Evolutionary conservation across 2,113 vertebrate genomes (phyloP).

Genomic region (Leucopsar rothschildi): DNA sequence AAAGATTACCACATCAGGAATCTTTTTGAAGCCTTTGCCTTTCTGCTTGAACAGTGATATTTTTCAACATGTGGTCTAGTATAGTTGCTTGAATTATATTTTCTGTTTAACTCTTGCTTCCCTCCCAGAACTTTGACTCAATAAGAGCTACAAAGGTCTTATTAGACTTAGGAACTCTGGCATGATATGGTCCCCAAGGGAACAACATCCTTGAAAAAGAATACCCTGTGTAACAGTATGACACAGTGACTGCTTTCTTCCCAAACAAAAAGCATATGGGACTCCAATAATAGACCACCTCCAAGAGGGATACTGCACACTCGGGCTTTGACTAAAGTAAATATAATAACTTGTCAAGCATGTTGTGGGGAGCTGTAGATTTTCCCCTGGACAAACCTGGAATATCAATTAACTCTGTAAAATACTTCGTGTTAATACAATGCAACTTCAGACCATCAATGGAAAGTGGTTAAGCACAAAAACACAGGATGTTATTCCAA

Average conservation of each 20-base stretch:
- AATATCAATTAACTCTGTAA: slow-evolving; percentile 94
- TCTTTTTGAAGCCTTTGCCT: slow-evolving; percentile 76
- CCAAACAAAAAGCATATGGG: slow-evolving; percentile 92
- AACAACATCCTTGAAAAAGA: slow-evolving; percentile 98
- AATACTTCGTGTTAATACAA: slow-evolving; percentile 77
- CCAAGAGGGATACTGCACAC: slow-evolving; percentile 84
- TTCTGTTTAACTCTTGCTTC: slow-evolving; percentile 81
- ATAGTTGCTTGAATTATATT: slow-evolving; percentile 82
- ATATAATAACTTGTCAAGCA: slow-evolving; percentile 92
- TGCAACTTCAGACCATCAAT: slow-evolving; percentile 81
- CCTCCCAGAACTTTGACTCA: slow-evolving; percentile 82
- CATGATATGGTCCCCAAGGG: slow-evolving; percentile 94
- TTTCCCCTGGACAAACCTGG: slow-evolving; percentile 91
- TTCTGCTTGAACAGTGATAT: slow-evolving; percentile 76
- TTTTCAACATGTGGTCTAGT: slow-evolving; percentile 89
- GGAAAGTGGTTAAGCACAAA: slow-evolving; percentile 82
- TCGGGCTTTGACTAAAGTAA: slow-evolving; percentile 84
- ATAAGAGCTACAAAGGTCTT: slow-evolving; percentile 87
- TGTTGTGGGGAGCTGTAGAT: slow-evolving; percentile 89
- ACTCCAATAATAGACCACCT: slow-evolving; percentile 86
- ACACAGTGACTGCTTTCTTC: slow-evolving; percentile 95
- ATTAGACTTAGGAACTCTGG: slow-evolving; percentile 93
- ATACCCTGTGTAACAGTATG: slow-evolving; percentile 96
- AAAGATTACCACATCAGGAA: slow-evolving; percentile 59
- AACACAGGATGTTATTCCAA: slow-evolving; percentile 94